phyloP scores from a whole-genome alignment of 2,797 vertebrate species.

The Phataginus tricuspis region DNA sequence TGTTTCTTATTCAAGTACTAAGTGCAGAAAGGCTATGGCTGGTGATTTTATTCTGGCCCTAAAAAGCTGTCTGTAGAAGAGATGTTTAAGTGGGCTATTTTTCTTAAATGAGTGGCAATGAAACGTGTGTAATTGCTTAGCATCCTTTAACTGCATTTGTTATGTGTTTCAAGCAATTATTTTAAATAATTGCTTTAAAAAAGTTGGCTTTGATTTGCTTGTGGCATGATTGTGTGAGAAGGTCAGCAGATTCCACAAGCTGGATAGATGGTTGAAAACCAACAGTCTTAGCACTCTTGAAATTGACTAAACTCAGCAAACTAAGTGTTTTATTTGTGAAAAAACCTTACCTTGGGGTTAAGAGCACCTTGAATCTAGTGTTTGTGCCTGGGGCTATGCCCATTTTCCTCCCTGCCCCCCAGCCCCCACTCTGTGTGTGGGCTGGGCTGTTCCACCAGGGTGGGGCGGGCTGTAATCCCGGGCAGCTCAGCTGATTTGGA shows the following conservation, averaged over 20 bases:
- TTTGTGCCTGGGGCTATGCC: neutral
- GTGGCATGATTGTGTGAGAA: neutral
- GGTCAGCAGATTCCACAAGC: neutral
- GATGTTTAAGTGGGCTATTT: neutral
- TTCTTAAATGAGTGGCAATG: neutral
- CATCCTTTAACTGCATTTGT: neutral
- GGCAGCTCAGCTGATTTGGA: neutral
- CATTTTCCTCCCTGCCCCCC: neutral
- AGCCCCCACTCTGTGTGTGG: too few species aligned
- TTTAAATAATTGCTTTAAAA: constrained; percentile 55
- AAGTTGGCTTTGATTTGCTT: constrained; percentile 40
- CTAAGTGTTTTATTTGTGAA: neutral
- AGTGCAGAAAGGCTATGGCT: constrained; percentile 28
- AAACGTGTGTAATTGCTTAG: constrained; percentile 28
- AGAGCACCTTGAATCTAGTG: neutral
- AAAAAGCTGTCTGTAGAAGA: constrained; percentile 25
- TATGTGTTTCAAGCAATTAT: constrained; percentile 14
- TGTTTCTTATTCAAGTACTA: constrained; percentile 58
- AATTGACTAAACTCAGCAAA: neutral
- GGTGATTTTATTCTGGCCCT: constrained; percentile 61
- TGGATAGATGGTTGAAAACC: neutral
- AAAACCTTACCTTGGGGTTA: neutral
- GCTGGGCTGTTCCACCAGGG: neutral
- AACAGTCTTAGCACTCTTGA: neutral
- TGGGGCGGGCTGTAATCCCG: neutral